Evolutionary conservation across 2,113 vertebrate species (phyloP).

Genomic region (Cryptomyrus ogoouensis): DNA sequence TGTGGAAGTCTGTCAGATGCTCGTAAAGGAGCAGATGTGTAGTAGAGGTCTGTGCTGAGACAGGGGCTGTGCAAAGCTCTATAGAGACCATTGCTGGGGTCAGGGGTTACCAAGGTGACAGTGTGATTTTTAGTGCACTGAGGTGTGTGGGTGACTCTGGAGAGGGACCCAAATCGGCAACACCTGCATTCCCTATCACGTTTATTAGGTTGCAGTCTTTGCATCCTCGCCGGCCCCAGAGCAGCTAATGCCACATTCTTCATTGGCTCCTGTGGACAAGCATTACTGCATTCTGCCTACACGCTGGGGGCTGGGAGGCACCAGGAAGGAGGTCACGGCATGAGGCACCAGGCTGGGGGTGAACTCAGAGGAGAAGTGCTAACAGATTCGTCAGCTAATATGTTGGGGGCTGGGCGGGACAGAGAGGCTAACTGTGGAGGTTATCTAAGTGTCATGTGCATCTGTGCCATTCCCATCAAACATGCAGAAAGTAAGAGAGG

Average conservation of each 20-base stretch:
- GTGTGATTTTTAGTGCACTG: not conserved
- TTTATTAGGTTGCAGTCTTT: constrained; percentile 45
- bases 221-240: constrained; percentile 41
- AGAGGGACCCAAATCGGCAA: not conserved
- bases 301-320: not conserved
- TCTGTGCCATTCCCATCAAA: not conserved
- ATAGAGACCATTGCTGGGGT: not conserved
- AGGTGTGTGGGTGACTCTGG: not conserved
- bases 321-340: not conserved
- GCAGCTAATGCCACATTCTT: constrained; percentile 34
- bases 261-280: constrained; percentile 46
- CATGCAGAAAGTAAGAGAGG: not conserved
- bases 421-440: not conserved
- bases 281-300: not conserved
- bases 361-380: constrained; percentile 20
- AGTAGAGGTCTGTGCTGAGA: not conserved
- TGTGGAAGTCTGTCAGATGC: not conserved
- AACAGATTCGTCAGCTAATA: not conserved
- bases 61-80: not conserved
- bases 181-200: not conserved
- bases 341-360: constrained; percentile 1
- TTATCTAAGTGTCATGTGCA: not conserved
- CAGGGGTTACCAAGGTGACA: not conserved
- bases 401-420: not conserved
- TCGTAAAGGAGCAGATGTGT: not conserved